Base-by-base conservation (phyloP, 2,113 vertebrate species). In the Oxyura jamaicensis region DNA sequence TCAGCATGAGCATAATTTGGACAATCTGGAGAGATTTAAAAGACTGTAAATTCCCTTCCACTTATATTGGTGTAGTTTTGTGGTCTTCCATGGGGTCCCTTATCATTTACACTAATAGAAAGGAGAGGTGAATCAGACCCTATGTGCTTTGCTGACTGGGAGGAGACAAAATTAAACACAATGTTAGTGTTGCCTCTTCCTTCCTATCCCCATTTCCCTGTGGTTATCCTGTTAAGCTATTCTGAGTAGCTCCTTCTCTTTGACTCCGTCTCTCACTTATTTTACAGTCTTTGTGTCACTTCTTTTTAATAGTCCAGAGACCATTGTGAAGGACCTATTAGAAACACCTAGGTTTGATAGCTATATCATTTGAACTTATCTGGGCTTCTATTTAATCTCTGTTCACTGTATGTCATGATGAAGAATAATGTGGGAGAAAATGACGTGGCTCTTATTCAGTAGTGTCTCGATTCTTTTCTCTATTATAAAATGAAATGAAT, bases 401-500 rank as follows among this genome's bases (percentile, higher is more conserved):
- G 62, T 14, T 76, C 35, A 0, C 84, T 83, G 86, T 86, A 91
- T 95, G 88, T 86, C 91, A 74, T 46, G 29, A 83, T 79, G 89
- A 88, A 90, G 81, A 92, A 52, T 59, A 73, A 90, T 80, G 89
- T 2, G 1, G 65, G 68, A 86, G 71, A 78, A 87, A 84, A 95
- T 91, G 42, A 76, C 4, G 16, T 5, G 26, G 59, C 67, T 80
- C 26, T 88, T 84, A 83, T 83, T 90, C 86, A 69, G 84, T 48
- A 71, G 79, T 73, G 83, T 90, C 74, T 78, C 50, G 67, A 66
- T 91, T 95, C 76, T 92, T 83, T 75, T 93, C 33, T 66, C 85
- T 63, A n/a, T 48, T 95, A 59, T 79, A 84, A 58, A 87, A 73
- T 73, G 71, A 94, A 96, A 88, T 62, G 65, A 77, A 88, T 95